Base-by-base conservation (phyloP, 2,113 vertebrate genomes). In the Acinonyx jubatus region DNA sequence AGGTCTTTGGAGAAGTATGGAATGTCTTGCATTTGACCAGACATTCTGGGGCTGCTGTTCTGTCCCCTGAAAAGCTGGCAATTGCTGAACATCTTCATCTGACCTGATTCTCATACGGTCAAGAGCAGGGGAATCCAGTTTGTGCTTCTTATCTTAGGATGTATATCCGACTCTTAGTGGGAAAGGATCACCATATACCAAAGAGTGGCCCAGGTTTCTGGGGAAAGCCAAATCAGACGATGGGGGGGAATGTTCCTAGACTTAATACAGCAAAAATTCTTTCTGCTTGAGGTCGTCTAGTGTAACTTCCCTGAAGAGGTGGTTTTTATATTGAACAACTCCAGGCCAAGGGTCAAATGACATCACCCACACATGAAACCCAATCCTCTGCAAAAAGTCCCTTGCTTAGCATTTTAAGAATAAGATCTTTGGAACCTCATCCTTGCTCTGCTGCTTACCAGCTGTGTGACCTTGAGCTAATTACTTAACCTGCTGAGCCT, bases 331-430 rank as follows among this genome's bases (percentile, higher is more conserved):
- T 41, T 96, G 63, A 96, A 97, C 82, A 74, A 82, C 71, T 61
- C 25, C 91, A 78, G 38, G 87, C 50, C 50, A 95, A 74, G 89
- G 96, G 41, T 69, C 52, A 16, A 95, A 91, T 61, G 41, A 93
- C 38, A 48, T 74, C 86, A 98, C 83, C 76, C 25, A 96, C 76
- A 80, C 88, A 65, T 92, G 83, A 96, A 97, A 93, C 55, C 41
- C 66, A 61, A 68, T 15, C n/a, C 89, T 92, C 86, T 33, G 18
- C 55, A 73, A 50, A 86, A 89, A 48, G 57, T 45, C 16, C 50
- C 88, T 87, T 41, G 48, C 18, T n/a, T 76, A 91, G 31, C 63
- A 45, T 66, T 95, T 92, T 61, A 81, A 88, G 27, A 94, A 85
- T 6, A 15, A 61, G 15, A n/a, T 55, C 57, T 78, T 66, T 92